Base-by-base conservation (phyloP, 2,797 vertebrate species). In the Cyclura pinguis region DNA sequence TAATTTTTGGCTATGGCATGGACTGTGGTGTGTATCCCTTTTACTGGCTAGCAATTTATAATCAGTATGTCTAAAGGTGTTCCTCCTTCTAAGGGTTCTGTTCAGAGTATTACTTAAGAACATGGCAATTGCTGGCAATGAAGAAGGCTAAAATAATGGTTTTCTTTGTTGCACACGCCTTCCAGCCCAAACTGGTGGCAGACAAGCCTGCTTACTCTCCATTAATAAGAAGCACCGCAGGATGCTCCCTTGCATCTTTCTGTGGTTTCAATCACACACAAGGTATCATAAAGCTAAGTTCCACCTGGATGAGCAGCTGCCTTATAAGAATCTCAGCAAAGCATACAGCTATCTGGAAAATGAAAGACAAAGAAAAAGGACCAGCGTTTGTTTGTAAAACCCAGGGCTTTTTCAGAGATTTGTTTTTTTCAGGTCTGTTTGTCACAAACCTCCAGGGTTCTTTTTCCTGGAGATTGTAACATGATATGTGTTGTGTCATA, bases 271-370 rank as follows among this genome's bases (percentile, higher is more conserved):
- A 69, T 84, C 12, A 29, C 10, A 50, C 32, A 9, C 78, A 67
- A 89, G 16, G 7, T 6, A n/a, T 77, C 9, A 77, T 84, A 47
- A 73, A 83, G 76, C 85, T 81, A 32, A 72, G 85, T 89, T 95
- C 89, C 74, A 69, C 84, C 24, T 91, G 85, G 80, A 62, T 94
- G 83, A 95, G 55, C 90, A 92, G 74, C 32, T 76, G 91, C 93
- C 88, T 96, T 95, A 92, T 35, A 90, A 18, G 10, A 94, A 94
- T 94, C 80, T 93, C 92, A 85, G 89, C 93, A 96, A 95, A 94
- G 3, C 29, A 84, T 74, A 2, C 10, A 88, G 73, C 24, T 88
- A 81, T 89, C 50, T 94, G 80, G 62, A 88, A 92, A 74, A 32
- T 69, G 32, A 50, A 78, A 29, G 27, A 20, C 29, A 94, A 92